Evolutionary conservation across 2,888 invertebrate species (phyloP), one percentile per base, ranked within the genome.

Genomic region (Xestoiulus laeticollis): DNA sequence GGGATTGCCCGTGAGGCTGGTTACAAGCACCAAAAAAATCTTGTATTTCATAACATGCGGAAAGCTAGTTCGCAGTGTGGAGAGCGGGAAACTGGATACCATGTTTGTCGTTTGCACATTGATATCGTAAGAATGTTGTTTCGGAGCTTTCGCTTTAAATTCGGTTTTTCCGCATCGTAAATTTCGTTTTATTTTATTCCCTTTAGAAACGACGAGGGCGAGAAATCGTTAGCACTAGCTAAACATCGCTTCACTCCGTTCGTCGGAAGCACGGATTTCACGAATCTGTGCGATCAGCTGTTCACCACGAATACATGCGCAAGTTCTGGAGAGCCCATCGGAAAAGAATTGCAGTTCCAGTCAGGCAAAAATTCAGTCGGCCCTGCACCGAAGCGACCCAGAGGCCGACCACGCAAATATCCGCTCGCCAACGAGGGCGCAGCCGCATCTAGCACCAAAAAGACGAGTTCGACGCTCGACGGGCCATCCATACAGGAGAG

Each of bases 21-120:
- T 86, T 14, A 53, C 86, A 30, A 86, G 86, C 16, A 86, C 38
- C 12, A 86, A 86, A 86, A 26, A 22, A 53, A 32, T 48, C 19
- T 12, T 86, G 8, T 86, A 86, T 48, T 86, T 86, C 30, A 86
- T 53, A 22, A 30, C 86, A 26, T 1, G 44, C 6, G 86, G 86
- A 26, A 44, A 53, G n/a, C 53, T 86, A 30, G 86, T 86, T 53
- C 26, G 86, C 53, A 86, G 86, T 14, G 53, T 86, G 22, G 86
- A 86, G 53, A 48, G 59, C 59, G 86, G 86, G 16, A 83, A 83
- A 16, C 16, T 53, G 10, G 86, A 86, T 86, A 38, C 48, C 48
- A 53, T 86, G 59, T 86, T 48, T 48, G 32, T 86, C 19, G 86
- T 86, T 33, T 86, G 86, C 59, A 86, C 86, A 26, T 30, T 86